phyloP scores from a whole-genome alignment of 1,140 invertebrate species.

The Venturia canescens region DNA sequence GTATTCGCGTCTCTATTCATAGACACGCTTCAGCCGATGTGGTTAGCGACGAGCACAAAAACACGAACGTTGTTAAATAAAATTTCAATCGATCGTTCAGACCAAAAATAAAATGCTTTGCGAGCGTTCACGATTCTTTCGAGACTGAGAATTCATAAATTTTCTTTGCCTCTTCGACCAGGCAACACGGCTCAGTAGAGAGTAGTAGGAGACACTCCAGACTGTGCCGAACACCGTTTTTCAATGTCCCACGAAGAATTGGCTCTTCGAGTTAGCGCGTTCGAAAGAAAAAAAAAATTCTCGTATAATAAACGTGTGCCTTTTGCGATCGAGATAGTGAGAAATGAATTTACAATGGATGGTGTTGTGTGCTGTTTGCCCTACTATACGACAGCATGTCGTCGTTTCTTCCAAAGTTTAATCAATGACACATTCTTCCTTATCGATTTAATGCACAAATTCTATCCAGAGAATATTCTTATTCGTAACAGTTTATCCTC shows the following conservation, averaged over 20 bases:
- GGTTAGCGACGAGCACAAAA: neutral
- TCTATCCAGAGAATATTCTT: conserved; percentile 1
- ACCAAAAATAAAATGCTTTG: conserved; percentile 4
- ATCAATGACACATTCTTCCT: conserved; percentile 50
- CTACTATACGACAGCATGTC: neutral
- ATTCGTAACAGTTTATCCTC: neutral
- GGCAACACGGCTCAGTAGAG: neutral
- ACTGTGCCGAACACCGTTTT: neutral
- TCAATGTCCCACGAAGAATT: conserved; percentile 41
- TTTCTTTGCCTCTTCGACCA: neutral
- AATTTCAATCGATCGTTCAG: neutral
- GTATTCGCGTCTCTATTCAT: conserved; percentile 8
- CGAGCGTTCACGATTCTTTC: conserved; percentile 17
- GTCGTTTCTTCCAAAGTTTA: neutral
- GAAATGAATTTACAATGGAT: conserved; percentile 50
- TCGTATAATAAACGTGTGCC: conserved; percentile 23
- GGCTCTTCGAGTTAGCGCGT: conserved; percentile 41
- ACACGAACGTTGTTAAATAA: neutral
- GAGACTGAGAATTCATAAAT: conserved; percentile 38
- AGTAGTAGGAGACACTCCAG: conserved; percentile 47
- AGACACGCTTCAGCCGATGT: neutral
- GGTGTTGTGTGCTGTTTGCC: neutral
- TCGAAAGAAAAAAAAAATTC: conserved; percentile 8
- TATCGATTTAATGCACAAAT: conserved; percentile 46
- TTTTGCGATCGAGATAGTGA: conserved; percentile 45